A percentile compares a stretch with the other conserved stretches of the same genome.
Conservation (phyloP, 2,888 invertebrate genomes). For the Brachypalpus laphriformis region DNA sequence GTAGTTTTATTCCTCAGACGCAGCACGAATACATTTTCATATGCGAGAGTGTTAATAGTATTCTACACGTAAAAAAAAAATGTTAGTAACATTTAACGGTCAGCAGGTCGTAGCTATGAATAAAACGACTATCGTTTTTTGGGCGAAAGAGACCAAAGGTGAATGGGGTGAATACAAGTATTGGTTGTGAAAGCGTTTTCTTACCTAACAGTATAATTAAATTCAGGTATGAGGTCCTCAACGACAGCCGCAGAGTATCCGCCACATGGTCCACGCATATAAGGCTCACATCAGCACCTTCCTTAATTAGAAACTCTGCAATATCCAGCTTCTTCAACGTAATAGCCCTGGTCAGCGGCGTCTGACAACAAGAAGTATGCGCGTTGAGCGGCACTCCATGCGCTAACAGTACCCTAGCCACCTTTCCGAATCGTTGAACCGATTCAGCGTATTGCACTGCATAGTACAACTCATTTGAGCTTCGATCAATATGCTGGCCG, state of each 20-base stretch:
- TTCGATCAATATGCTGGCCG: constrained; percentile 85
- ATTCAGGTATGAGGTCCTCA: constrained; percentile 75
- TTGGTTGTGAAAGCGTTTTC: constrained; percentile 32
- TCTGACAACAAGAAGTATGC: constrained; percentile 85
- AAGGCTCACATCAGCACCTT: constrained; percentile 80
- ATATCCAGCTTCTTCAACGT: constrained; percentile 79
- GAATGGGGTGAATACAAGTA: no score
- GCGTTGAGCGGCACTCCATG: constrained; percentile 86
- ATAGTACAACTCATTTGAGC: constrained; percentile 77
- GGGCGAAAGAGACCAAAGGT: no score
- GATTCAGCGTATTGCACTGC: constrained; percentile 79
- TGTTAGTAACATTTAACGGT: no score
- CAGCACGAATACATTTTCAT: no score
- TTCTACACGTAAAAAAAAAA: no score
- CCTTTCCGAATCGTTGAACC: constrained; percentile 76
- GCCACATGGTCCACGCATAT: constrained; percentile 78
- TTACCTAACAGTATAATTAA: constrained; percentile 79
- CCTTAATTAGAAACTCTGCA: constrained; percentile 80
- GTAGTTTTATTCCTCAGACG: no score
- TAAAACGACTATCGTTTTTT: no score
- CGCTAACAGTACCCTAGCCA: constrained; percentile 79
- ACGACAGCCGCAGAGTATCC: constrained; percentile 77
- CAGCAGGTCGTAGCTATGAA: no score
- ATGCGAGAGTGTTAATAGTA: no score
- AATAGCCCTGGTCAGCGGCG: constrained; percentile 87